These are phyloP conservation scores for Pristis pectinata DNA, from an alignment of 2,797 vertebrate genomes.

Conservation along the genomic window DNA sequence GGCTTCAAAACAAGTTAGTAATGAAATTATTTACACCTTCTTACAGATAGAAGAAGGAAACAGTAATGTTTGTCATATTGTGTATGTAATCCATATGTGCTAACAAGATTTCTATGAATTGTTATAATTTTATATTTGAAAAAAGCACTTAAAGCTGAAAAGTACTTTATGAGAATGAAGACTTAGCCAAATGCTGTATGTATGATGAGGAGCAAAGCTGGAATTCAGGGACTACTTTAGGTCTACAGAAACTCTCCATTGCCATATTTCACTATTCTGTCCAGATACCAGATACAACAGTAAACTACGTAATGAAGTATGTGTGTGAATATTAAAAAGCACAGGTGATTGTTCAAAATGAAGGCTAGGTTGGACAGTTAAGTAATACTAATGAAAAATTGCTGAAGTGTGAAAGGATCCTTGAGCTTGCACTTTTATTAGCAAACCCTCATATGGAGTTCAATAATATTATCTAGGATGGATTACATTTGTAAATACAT, in stretches of 20 bases:
- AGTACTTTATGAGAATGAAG: background rate
- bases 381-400: background rate
- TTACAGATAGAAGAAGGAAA: background rate
- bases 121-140: background rate
- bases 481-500: background rate
- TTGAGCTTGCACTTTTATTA: background rate
- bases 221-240: background rate
- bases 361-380: constrained; percentile 3
- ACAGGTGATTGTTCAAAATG: constrained; percentile 11
- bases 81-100: background rate
- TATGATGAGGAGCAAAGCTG: background rate
- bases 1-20: background rate
- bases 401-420: background rate
- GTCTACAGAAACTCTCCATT: background rate
- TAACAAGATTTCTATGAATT: background rate
- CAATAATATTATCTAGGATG: background rate
- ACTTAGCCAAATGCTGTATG: background rate
- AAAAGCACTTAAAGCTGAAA: background rate
- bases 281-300: background rate
- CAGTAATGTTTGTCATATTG: background rate
- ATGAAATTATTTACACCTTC: background rate
- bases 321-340: background rate
- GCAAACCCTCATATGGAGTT: background rate
- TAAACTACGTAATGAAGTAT: background rate
- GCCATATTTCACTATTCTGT: constrained; percentile 1